These are phyloP conservation scores for Wiebesia pumilae DNA, from an alignment of 1,140 invertebrate species.

Conservation along the genomic window DNA sequence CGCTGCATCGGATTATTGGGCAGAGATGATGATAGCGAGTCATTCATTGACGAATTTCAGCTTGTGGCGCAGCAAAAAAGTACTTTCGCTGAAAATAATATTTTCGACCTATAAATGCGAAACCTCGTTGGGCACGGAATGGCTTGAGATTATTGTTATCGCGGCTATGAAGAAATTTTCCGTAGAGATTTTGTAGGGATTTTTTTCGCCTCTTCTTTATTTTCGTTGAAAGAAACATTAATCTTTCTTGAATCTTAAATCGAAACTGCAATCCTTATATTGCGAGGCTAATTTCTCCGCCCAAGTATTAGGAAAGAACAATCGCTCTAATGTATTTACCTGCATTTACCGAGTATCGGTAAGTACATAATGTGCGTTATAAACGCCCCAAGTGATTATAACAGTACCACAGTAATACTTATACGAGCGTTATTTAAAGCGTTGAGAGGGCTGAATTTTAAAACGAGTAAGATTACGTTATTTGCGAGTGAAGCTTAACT, in stretches of 20 bases:
- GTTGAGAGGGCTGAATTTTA: constrained; percentile 9
- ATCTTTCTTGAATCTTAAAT: background rate
- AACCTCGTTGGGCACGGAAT: background rate
- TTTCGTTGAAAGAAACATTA: background rate
- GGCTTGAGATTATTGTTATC: background rate
- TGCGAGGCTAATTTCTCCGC: background rate
- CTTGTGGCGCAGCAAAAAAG: background rate
- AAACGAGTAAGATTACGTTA: constrained; percentile 3
- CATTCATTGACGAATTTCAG: background rate
- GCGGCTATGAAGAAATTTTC: background rate
- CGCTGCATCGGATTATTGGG: background rate
- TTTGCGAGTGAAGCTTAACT: background rate
- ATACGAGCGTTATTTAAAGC: background rate
- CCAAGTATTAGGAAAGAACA: background rate
- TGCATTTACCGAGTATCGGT: background rate
- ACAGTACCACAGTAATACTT: background rate
- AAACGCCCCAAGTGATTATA: background rate
- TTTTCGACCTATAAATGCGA: background rate
- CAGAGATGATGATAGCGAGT: background rate
- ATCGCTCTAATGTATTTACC: background rate
- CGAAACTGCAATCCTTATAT: background rate
- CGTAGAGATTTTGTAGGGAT: background rate
- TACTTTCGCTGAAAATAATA: constrained; percentile 20
- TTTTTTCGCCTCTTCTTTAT: background rate
- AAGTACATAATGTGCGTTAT: background rate